phyloP scores from a whole-genome alignment of 2,113 vertebrate genomes.

The Gasterosteus aculeatus region DNA sequence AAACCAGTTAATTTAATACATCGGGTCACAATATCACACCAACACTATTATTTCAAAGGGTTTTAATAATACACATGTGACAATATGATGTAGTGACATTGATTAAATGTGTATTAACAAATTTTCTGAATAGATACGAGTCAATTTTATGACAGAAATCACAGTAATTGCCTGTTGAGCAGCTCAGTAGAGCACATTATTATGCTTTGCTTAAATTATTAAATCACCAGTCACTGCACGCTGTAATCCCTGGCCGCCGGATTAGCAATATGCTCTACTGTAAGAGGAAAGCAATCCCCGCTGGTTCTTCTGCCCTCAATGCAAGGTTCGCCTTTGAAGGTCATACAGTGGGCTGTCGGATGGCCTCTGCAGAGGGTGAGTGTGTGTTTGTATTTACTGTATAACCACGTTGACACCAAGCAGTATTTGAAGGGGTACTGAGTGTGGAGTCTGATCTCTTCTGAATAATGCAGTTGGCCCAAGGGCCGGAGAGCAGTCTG shows the following conservation, averaged over 20 bases:
- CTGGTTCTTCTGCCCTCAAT: conserved; percentile 21
- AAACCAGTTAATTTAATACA: background rate
- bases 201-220: background rate
- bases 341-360: conserved; percentile 47
- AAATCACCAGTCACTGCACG: background rate
- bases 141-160: background rate
- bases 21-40: background rate
- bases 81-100: no score
- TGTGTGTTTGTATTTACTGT: conserved; percentile 15
- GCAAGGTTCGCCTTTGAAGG: conserved; percentile 40
- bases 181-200: background rate
- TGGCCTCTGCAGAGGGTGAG: conserved; percentile 8
- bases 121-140: background rate
- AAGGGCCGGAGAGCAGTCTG: conserved; percentile 17
- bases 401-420: conserved; percentile 45
- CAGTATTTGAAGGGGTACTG: conserved; percentile 44
- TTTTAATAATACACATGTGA: background rate
- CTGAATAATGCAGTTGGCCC: conserved; percentile 55
- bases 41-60: background rate
- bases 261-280: background rate
- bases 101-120: background rate
- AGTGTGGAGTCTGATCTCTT: conserved; percentile 55
- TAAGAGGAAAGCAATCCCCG: conserved; percentile 13
- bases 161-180: background rate
- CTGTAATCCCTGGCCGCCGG: background rate